Base-by-base conservation (phyloP, 2,888 invertebrate genomes). In the Microdon myrmicae region DNA sequence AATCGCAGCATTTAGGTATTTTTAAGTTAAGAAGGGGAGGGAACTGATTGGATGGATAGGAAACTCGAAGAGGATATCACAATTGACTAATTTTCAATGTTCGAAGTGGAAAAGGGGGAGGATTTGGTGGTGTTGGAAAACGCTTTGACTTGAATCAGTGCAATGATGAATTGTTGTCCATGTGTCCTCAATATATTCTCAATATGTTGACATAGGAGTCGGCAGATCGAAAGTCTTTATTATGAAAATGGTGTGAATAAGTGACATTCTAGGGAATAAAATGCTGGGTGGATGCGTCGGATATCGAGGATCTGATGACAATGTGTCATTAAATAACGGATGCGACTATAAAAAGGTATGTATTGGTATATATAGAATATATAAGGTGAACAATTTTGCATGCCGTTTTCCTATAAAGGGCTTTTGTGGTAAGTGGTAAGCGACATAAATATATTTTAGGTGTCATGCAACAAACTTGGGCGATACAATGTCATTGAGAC, bases 301-400 rank as follows among this genome's bases (percentile, higher is more conserved):
- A 59, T 85, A 86, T 73, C 89, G 89, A 80, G 89, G 89, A 72
- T 90, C 90, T 69, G 87, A 85, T 68, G 90, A 91, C 81, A 90
- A 90, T 80, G 87, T 90, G 60, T 75, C 79, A 41, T 72, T 73
- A 45, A 72, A 74, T 38, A 68, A 73, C 66, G 79, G 87, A 85
- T 66, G 85, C 84, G 74, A 87, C 85, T 74, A 89, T 86, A 77
- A 85, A 85, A 73, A 89, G 89, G 88, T 89, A 71, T 53, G 78
- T 74, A 68, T 43, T n/a, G n/a, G n/a, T n/a, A n/a, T n/a, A n/a
- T n/a, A n/a, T n/a, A n/a, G n/a, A n/a, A n/a, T n/a, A n/a, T n/a
- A n/a, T n/a, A n/a, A n/a, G n/a, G n/a, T n/a, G n/a, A n/a, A n/a
- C n/a, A n/a, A n/a, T n/a, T n/a, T n/a, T n/a, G n/a, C n/a, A n/a